Conservation (phyloP, 2,797 vertebrate genomes). For the Tamandua tetradactyla region DNA sequence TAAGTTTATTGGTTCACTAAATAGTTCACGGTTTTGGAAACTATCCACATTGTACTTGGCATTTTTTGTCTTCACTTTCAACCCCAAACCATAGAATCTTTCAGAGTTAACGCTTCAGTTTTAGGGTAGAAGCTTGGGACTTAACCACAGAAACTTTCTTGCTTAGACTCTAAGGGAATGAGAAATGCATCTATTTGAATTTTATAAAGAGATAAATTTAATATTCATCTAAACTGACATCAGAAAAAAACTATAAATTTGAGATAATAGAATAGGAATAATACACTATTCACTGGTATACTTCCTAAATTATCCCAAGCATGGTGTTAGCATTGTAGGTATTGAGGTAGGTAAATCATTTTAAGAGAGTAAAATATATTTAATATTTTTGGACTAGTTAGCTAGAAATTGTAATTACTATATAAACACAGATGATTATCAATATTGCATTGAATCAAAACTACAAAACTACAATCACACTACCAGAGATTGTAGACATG, state of each 20-base stretch:
- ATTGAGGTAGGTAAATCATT: background rate
- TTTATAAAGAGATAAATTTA: background rate
- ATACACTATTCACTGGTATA: background rate
- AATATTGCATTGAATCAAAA: background rate
- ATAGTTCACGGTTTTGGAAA: slow-evolving; percentile 43
- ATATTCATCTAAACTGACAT: background rate
- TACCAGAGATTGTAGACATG: background rate
- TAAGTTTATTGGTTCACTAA: slow-evolving; percentile 50
- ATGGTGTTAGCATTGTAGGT: background rate
- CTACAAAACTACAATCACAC: background rate
- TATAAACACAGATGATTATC: background rate
- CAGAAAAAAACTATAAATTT: background rate
- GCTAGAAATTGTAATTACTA: background rate
- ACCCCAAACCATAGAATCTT: background rate
- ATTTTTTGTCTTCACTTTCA: slow-evolving; percentile 42
- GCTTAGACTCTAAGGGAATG: background rate
- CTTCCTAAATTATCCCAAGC: background rate
- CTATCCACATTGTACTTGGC: slow-evolving; percentile 4
- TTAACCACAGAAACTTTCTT: slow-evolving; percentile 11
- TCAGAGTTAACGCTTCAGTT: background rate
- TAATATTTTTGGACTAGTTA: background rate
- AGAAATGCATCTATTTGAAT: background rate
- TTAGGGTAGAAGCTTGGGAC: slow-evolving; percentile 42
- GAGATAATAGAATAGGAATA: too few species aligned
- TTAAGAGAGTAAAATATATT: background rate